These are phyloP conservation scores for Apamea sordens DNA, from an alignment of 2,888 invertebrate species.

Conservation along the genomic window DNA sequence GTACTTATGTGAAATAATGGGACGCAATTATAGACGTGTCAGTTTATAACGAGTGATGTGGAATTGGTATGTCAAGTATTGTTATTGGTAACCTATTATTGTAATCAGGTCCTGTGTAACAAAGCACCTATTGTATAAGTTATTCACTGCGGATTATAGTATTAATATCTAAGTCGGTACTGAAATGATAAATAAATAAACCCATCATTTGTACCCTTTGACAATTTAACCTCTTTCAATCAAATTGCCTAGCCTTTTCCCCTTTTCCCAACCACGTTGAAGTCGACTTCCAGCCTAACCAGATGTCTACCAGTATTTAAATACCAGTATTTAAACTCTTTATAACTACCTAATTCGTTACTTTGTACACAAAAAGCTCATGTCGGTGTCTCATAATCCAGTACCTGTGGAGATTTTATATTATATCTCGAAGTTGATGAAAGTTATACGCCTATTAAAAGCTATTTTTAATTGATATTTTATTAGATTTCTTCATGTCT, in stretches of 20 bases:
- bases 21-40: conserved; percentile 55
- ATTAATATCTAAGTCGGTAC: neutral
- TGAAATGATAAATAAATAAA: neutral
- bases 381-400: neutral
- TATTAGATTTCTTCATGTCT: conserved; percentile 31
- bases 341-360: neutral
- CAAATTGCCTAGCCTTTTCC: too few relatives aligned
- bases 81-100: neutral
- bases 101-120: neutral
- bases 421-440: conserved; percentile 6
- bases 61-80: conserved; percentile 6
- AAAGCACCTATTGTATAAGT: neutral
- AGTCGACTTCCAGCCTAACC: too few relatives aligned
- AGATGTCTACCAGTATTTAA: too few relatives aligned
- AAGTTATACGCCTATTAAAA: conserved; percentile 26
- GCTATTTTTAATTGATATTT: conserved; percentile 26
- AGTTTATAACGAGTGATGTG: conserved; percentile 29
- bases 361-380: neutral
- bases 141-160: neutral
- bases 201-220: neutral
- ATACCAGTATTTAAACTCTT: too few relatives aligned
- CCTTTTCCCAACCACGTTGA: too few relatives aligned
- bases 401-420: conserved; percentile 14
- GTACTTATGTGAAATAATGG: conserved; percentile 45
- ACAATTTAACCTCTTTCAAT: neutral